A percentile compares a stretch with the other conserved stretches of the same genome.
Conservation (phyloP, 2,888 invertebrate species). For the Diachrysia chrysitis region DNA sequence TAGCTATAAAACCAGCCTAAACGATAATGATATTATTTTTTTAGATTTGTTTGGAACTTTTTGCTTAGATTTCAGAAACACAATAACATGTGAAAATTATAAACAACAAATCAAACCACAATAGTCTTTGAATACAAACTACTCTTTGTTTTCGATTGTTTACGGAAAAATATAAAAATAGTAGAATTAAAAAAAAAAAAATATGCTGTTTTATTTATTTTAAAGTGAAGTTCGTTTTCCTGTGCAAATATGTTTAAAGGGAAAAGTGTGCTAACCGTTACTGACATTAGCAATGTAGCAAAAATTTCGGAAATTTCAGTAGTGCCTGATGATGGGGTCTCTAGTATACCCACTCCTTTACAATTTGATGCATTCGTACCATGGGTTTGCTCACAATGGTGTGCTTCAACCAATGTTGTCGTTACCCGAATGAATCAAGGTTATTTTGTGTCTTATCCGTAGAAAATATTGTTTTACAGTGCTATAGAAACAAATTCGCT, state of each 20-base stretch:
- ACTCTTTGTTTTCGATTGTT: no score
- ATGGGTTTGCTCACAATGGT: conserved; percentile 68
- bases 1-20: no score
- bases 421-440: conserved; percentile 60
- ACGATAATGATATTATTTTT: no score
- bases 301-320: neutral
- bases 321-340: neutral
- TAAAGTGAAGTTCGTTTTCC: no score
- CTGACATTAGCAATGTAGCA: neutral
- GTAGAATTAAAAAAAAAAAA: no score
- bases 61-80: neutral
- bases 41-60: neutral
- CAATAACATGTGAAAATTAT: neutral
- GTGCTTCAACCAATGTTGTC: conserved; percentile 52
- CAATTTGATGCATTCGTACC: conserved; percentile 73
- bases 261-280: neutral
- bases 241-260: neutral
- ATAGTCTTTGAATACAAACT: no score
- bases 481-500: no score
- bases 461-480: no score
- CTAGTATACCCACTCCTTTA: conserved; percentile 59
- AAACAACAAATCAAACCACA: no score
- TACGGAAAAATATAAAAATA: no score
- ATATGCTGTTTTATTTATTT: neutral
- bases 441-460: conserved; percentile 18